Evolutionary conservation across 2,797 vertebrate genomes (phyloP), one percentile per base, ranked within the genome.

Genomic region (Cygnus olor): DNA sequence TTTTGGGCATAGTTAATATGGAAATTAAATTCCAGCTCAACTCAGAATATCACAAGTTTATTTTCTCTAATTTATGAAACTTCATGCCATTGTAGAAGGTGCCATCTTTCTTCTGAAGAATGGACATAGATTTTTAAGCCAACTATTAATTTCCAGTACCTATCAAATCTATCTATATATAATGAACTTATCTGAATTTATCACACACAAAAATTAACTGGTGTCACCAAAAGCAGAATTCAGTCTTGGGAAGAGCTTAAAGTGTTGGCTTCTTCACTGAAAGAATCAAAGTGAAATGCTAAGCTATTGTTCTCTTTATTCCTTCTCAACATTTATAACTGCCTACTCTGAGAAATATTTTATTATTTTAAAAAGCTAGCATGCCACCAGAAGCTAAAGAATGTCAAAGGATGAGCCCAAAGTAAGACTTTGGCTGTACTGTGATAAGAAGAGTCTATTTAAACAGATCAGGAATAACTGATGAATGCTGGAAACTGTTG

Each of bases 381-480:
- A 0, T 64, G 44, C 30, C 47, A 44, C 32, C 53, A 84, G 78
- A 84, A 84, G 88, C 64, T 58, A 77, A 30, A 74, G 18, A 66
- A 73, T 34, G 40, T 42, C 63, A 82, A 77, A 85, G 0, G 10
- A 79, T 47, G 83, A 84, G n/a, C 28, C 11, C 20, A 32, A 90
- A 90, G 49, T 57, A 74, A 88, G 82, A 60, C 54, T 85, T 82
- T 64, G 15, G 45, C 45, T 83, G 20, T 53, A 38, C 14, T 65
- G 22, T 44, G 80, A 4, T 34, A 53, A 4, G 54, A 94, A 25
- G 32, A 32, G 12, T 38, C n/a, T 66, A 7, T 71, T 82, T 70
- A 44, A 95, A 64, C 3, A 24, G 63, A 66, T 84, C 70, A 87
- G 68, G 53, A 95, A 91, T 90, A 93, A 88, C 53, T 77, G 56